A percentile compares a stretch with the other conserved stretches of the same genome.
These are phyloP conservation scores for Koerneria pararmatus DNA, from an alignment of 2,888 invertebrate species.

Conservation along the genomic window DNA sequence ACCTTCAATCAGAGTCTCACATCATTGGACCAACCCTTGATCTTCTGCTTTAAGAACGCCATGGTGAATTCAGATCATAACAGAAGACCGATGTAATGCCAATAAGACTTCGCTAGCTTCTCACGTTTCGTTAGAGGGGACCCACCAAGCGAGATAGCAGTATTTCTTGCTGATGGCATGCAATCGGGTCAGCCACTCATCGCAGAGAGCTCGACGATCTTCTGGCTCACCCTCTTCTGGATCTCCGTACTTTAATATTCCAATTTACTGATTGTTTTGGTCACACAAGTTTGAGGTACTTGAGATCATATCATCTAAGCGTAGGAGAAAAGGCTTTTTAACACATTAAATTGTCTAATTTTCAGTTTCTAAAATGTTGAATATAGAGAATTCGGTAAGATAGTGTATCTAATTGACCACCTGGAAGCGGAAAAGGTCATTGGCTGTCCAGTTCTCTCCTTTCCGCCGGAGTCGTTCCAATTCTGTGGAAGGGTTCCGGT, in stretches of 20 bases:
- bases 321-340: too few species aligned
- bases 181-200: slow-evolving; percentile 42
- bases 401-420: too few species aligned
- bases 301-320: too few species aligned
- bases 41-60: not conserved
- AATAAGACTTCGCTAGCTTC: too few species aligned
- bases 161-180: slow-evolving; percentile 43
- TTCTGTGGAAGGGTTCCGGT: slow-evolving; percentile 42
- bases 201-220: slow-evolving; percentile 37
- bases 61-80: not conserved
- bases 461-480: slow-evolving; percentile 38
- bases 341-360: too few species aligned
- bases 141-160: slow-evolving; percentile 45
- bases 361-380: too few species aligned
- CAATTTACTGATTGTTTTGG: too few species aligned
- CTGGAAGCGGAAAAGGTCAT: slow-evolving; percentile 37
- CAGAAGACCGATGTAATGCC: too few species aligned
- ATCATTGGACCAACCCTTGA: not conserved
- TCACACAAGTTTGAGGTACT: too few species aligned
- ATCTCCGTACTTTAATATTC: slow-evolving; percentile 37
- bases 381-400: too few species aligned
- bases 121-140: too few species aligned
- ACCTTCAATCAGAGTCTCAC: slow-evolving; percentile 30
- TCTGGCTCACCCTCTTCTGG: slow-evolving; percentile 45
- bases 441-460: slow-evolving; percentile 38